Evolutionary conservation across 2,797 vertebrate genomes (phyloP).

Genomic region (Lacerta agilis): DNA sequence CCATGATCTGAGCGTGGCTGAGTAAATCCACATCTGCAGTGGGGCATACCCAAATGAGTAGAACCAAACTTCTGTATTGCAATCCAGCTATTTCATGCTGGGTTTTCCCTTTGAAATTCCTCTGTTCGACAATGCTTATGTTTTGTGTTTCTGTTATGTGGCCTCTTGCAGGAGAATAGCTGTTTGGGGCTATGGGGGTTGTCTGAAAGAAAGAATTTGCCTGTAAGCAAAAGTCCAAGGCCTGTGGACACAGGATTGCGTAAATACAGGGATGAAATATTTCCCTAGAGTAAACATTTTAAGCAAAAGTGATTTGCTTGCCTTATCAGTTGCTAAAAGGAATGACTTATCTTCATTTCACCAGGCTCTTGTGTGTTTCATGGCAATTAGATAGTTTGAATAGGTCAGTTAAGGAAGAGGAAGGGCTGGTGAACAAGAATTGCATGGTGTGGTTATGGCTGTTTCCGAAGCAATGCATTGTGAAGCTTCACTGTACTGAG

Average conservation of each 20-base stretch:
- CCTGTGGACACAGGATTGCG: neutral
- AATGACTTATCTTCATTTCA: neutral
- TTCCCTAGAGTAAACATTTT: slow-evolving; percentile 1
- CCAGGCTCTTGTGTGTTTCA: neutral
- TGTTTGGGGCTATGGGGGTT: neutral
- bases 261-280: neutral
- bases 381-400: neutral
- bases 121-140: neutral
- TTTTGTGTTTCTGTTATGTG: neutral
- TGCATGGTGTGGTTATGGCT: neutral
- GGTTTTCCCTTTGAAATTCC: neutral
- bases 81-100: neutral
- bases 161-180: neutral
- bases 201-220: neutral
- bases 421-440: neutral
- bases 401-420: neutral
- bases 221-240: neutral
- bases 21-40: neutral
- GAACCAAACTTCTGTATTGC: neutral
- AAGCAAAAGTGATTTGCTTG: neutral
- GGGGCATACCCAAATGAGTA: neutral
- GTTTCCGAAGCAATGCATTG: neutral
- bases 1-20: neutral
- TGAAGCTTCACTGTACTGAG: neutral
- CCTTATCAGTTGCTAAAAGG: neutral